A percentile compares a stretch with the other conserved stretches of the same genome.
Evolutionary conservation across 64 coral and sea anemone genomes (phyloP).

Genomic region (Exaiptasia diaphana): DNA sequence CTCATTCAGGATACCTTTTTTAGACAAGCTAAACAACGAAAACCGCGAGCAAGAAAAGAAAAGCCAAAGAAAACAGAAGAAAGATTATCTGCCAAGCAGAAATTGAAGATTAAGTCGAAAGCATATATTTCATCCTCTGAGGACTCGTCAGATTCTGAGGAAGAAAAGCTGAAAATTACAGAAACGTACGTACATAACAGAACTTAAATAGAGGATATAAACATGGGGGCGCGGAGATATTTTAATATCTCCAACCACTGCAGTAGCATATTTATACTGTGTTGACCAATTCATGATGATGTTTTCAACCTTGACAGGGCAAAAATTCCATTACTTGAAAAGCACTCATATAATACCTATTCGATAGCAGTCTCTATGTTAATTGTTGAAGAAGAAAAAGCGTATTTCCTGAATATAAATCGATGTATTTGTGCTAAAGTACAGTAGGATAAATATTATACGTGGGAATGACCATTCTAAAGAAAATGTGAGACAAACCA

Average conservation of each 20-base stretch:
- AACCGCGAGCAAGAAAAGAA: not conserved
- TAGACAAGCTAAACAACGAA: not conserved
- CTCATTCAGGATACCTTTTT: no score
- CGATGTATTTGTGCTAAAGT: conserved; percentile 10
- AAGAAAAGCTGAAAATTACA: conserved; percentile 72
- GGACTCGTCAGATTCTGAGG: conserved; percentile 69
- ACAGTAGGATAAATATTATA: no score
- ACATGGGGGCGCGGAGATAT: not conserved
- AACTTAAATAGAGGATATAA: not conserved
- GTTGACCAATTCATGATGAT: not conserved
- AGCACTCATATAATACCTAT: not conserved
- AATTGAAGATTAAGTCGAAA: conserved; percentile 70
- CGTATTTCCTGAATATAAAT: not conserved
- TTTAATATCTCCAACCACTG: not conserved
- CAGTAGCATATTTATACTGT: not conserved
- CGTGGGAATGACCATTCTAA: no score
- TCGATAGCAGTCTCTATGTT: conserved; percentile 28
- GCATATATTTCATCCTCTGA: conserved; percentile 66
- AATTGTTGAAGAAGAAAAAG: not conserved
- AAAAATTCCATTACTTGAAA: not conserved
- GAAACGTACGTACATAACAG: conserved; percentile 30
- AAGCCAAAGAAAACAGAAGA: conserved; percentile 43
- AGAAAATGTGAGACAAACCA: no score
- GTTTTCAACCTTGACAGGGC: not conserved
- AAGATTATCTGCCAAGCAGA: conserved; percentile 60